phyloP scores from a whole-genome alignment of 2,797 vertebrate species.

The Halcyon smyrnensis region DNA sequence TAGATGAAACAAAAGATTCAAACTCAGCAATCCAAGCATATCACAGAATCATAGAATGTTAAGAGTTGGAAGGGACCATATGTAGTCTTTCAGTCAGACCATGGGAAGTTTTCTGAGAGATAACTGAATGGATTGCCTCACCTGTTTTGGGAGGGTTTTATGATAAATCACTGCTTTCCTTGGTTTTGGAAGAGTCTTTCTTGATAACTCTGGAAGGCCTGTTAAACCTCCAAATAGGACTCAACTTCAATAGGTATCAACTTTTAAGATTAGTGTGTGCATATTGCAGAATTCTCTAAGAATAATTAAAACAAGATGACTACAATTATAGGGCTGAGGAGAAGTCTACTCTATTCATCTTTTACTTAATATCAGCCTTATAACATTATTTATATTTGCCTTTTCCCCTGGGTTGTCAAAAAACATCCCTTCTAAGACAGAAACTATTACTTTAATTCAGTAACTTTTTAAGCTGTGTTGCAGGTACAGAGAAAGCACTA shows the following conservation, averaged over 20 bases:
- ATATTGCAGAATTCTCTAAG: neutral
- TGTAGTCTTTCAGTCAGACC: neutral
- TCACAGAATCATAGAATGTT: no score
- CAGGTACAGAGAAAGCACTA: neutral
- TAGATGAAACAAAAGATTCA: neutral
- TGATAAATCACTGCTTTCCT: neutral
- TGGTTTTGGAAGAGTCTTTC: neutral
- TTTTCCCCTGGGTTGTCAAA: neutral
- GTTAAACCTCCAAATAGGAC: neutral
- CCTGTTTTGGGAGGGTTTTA: neutral
- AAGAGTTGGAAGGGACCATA: no score
- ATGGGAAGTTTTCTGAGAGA: neutral
- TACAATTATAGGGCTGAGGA: neutral
- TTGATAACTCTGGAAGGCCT: neutral
- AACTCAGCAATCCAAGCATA: neutral
- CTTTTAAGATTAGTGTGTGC: neutral
- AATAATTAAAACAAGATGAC: accelerated
- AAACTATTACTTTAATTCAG: neutral
- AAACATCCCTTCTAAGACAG: neutral
- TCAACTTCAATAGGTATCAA: neutral
- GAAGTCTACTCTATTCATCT: neutral
- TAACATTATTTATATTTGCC: neutral
- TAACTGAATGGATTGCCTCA: neutral
- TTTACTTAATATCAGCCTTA: neutral
- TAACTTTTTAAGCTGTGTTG: neutral